phyloP scores from a whole-genome alignment of 2,797 vertebrate species.

The Cetoscarus ocellatus region DNA sequence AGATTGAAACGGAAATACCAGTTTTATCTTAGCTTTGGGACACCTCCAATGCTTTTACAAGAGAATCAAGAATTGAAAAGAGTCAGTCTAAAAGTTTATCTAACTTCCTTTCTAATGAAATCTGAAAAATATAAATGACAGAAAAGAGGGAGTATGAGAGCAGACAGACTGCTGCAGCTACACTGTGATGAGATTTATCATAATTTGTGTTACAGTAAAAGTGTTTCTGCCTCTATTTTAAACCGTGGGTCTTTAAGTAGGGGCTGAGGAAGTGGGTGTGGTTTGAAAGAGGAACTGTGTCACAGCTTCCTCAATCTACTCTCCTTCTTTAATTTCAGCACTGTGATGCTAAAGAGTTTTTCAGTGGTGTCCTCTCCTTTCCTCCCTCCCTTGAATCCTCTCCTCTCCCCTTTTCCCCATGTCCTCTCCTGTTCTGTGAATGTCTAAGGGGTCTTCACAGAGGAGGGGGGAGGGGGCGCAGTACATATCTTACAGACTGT shows the following conservation, averaged over 20 bases:
- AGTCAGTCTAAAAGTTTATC: too few relatives aligned
- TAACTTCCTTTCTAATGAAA: too few relatives aligned
- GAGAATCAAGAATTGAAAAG: neutral
- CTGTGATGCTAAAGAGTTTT: conserved; percentile 20
- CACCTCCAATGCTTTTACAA: neutral
- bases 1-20: conserved; percentile 30
- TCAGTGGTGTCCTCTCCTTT: neutral
- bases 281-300: conserved; percentile 45
- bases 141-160: too few relatives aligned
- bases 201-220: conserved; percentile 22
- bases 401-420: neutral
- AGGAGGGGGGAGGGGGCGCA: neutral
- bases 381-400: neutral
- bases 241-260: conserved; percentile 37
- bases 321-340: conserved; percentile 16
- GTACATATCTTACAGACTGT: conserved; percentile 1
- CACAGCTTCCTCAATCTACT: conserved; percentile 64
- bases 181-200: neutral
- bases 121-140: too few relatives aligned
- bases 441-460: neutral
- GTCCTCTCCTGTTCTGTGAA: conserved; percentile 2
- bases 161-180: conserved; percentile 5
- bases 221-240: conserved; percentile 48
- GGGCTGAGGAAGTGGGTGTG: conserved; percentile 46
- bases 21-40: conserved; percentile 24